Evolutionary conservation across 2,797 vertebrate species (phyloP), one percentile per base, ranked within the genome.

Genomic region (Liparis tanakae): DNA sequence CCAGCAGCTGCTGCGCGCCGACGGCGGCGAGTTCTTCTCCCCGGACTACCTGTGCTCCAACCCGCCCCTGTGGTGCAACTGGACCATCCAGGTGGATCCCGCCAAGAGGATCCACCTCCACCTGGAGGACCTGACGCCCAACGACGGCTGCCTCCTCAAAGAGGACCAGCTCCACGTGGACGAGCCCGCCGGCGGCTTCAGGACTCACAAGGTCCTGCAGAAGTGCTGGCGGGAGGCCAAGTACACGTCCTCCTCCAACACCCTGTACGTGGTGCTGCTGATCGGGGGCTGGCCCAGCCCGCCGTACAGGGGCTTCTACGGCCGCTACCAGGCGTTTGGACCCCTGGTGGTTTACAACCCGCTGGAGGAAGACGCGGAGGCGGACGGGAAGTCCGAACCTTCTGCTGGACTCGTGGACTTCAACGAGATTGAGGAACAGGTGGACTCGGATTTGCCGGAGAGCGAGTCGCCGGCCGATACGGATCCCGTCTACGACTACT

Each of bases 1-100:
- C 85, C 95, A 95, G 78, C 93, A 89, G 74, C 56, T 89, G 67
- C 76, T 95, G 13, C 37, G 1, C 0, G 70, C 64, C 0, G 86
- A 93, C 56, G 25, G 22, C 0, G 93, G 93, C 0, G 92, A 94
- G 67, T 94, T 95, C 53, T 95, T 94, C 87, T 95, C 95, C 0
- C 95, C 95, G 0, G 94, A 95, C 81, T 95, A 92, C 63, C 80
- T 95, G 69, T 95, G 95, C 83, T 94, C 94, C 59, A 94, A 92
- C 87, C 94, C 94, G 0, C 87, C 92, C 0, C 89, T 95, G 59
- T 95, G 95, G 95, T 95, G 95, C 84, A 95, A 94, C 91, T 95
- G 95, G 95, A 95, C 94, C 83, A 90, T 95, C 76, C 87, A 78
- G 81, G 92, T 92, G 72, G 81, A 79, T 0, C 79, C 82, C 0